Evolutionary conservation across 1,140 invertebrate species (phyloP).

Genomic region (Aphelenchoides fujianensis): DNA sequence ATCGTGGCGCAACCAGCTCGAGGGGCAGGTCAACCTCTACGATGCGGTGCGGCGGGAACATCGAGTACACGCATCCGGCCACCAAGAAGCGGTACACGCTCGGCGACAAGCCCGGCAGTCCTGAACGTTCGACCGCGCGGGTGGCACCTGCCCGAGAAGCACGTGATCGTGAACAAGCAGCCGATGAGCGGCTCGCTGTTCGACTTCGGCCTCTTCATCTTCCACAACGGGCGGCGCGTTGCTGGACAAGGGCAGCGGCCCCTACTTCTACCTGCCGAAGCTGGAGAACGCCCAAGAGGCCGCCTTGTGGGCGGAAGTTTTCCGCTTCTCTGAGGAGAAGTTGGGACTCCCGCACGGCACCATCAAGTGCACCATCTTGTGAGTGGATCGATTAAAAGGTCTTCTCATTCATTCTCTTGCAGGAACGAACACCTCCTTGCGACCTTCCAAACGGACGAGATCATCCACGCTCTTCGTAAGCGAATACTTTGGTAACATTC

Average conservation of each 20-base stretch:
- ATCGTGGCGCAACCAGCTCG: constrained; percentile 71
- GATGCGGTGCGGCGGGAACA: constrained; percentile 67
- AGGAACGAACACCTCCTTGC: constrained; percentile 73
- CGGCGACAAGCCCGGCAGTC: constrained; percentile 62
- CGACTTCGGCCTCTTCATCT: constrained; percentile 72
- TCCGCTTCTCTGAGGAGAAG: constrained; percentile 70
- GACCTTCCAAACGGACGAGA: constrained; percentile 69
- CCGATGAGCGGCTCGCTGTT: constrained; percentile 70
- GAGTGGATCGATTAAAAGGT: too few species aligned
- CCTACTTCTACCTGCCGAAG: constrained; percentile 70
- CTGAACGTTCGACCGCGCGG: constrained; percentile 72
- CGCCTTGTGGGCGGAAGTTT: constrained; percentile 72
- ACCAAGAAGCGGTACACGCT: constrained; percentile 60
- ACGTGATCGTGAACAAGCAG: constrained; percentile 71
- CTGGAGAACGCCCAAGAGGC: constrained; percentile 71
- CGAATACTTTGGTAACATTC: too few species aligned
- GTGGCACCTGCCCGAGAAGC: constrained; percentile 75
- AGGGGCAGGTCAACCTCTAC: constrained; percentile 70
- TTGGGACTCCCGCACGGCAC: constrained; percentile 66
- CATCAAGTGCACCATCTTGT: constrained; percentile 73
- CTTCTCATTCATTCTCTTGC: too few species aligned
- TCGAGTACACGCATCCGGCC: constrained; percentile 62
- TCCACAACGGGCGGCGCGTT: constrained; percentile 69
- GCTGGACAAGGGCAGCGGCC: constrained; percentile 67
- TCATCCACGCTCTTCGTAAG: constrained; percentile 71